phyloP scores from a whole-genome alignment of 2,888 invertebrate genomes.

The Xanthorhoe designata region DNA sequence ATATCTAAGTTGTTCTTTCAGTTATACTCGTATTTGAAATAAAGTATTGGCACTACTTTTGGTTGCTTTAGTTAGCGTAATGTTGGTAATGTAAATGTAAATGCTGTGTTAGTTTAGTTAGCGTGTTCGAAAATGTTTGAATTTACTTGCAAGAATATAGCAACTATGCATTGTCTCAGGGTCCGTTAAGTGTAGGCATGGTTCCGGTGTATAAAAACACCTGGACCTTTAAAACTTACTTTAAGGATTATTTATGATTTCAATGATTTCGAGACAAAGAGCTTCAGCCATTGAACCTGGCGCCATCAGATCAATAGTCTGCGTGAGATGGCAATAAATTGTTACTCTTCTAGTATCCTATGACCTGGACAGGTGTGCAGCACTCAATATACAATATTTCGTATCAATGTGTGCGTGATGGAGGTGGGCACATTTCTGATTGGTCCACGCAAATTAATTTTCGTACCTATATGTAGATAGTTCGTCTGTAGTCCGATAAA shows the following conservation, averaged over 20 bases:
- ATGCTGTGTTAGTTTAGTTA: no score
- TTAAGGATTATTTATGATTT: neutral
- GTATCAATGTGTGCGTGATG: slow-evolving; percentile 7
- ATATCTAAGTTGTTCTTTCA: no score
- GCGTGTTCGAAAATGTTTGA: no score
- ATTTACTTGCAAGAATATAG: no score
- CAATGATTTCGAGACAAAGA: slow-evolving; percentile 11
- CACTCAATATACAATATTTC: slow-evolving; percentile 3
- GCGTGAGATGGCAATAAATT: slow-evolving; percentile 30
- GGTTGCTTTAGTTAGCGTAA: no score
- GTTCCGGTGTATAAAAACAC: no score
- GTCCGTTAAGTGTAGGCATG: no score
- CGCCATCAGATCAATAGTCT: slow-evolving; percentile 29
- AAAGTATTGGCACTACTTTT: no score
- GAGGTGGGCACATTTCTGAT: slow-evolving; percentile 3
- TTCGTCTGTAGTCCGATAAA: neutral
- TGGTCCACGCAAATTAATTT: slow-evolving; percentile 4
- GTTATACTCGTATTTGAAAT: no score
- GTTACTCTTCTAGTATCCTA: slow-evolving; percentile 8
- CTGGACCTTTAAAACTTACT: neutral
- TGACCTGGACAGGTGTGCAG: slow-evolving; percentile 11
- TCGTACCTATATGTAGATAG: neutral
- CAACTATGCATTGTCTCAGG: no score
- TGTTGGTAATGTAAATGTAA: no score
- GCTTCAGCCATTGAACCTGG: slow-evolving; percentile 1